phyloP scores from a whole-genome alignment of 2,888 invertebrate species.

The Xestia ashworthii region DNA sequence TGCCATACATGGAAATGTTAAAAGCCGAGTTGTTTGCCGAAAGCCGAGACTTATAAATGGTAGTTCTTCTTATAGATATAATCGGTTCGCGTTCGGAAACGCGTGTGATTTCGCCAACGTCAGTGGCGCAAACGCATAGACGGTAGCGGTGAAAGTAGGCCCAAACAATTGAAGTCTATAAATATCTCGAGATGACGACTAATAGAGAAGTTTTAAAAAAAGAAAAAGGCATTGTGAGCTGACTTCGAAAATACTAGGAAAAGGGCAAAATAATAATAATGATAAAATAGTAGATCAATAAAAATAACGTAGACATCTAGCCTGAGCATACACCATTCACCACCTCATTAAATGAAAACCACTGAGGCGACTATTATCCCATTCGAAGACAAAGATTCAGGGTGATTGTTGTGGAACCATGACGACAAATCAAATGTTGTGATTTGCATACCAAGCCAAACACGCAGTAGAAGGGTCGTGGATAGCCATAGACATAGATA shows the following conservation, averaged over 20 bases:
- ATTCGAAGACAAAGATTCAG: background rate
- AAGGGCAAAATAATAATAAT: background rate
- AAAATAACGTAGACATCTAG: background rate
- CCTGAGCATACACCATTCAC: no score
- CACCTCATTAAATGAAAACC: background rate
- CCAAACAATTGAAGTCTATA: background rate
- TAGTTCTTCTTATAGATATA: slow-evolving; percentile 50
- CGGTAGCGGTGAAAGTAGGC: slow-evolving; percentile 40
- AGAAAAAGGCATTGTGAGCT: background rate
- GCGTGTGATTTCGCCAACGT: slow-evolving; percentile 46
- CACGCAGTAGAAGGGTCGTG: background rate
- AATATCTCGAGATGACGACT: background rate
- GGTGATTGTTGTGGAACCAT: background rate
- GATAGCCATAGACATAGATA: background rate
- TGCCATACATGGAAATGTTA: slow-evolving; percentile 57
- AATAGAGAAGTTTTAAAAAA: background rate
- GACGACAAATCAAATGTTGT: no score
- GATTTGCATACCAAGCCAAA: background rate
- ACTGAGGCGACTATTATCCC: background rate
- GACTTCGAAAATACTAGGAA: background rate
- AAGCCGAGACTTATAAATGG: slow-evolving; percentile 59
- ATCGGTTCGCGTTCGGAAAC: slow-evolving; percentile 53
- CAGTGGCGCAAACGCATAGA: slow-evolving; percentile 53
- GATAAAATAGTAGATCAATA: background rate
- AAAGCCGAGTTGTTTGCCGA: slow-evolving; percentile 57